These are phyloP conservation scores for Clavelina lepadiformis DNA, from an alignment of 23 tunicate genomes.

Conservation along the genomic window DNA sequence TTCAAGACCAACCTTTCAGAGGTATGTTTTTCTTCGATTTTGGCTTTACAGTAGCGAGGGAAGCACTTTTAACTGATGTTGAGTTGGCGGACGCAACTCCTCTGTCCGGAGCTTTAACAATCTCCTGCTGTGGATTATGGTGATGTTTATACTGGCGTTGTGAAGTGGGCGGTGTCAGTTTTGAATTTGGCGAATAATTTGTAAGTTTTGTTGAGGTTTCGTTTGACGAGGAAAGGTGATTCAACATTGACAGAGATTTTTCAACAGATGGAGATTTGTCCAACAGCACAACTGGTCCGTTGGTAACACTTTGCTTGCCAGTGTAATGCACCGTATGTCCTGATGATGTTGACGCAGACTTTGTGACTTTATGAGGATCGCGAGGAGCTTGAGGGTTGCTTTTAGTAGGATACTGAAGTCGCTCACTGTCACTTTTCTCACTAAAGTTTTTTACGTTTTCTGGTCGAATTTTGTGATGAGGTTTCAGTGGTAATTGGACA, in stretches of 20 bases:
- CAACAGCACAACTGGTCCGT: constrained; percentile 29
- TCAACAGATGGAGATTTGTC: constrained; percentile 24
- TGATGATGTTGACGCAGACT: constrained; percentile 12
- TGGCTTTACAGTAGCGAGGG: neutral
- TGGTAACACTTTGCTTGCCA: too few relatives aligned
- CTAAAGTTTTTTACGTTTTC: too few relatives aligned
- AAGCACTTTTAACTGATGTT: neutral
- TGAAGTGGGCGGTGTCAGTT: neutral
- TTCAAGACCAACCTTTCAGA: constrained; percentile 5
- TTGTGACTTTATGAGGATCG: constrained; percentile 2
- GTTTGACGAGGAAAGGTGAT: neutral
- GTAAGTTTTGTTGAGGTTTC: neutral
- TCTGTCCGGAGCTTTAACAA: constrained; percentile 32
- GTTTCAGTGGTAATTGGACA: too few relatives aligned
- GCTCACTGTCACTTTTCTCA: too few relatives aligned
- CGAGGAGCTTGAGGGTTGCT: too few relatives aligned
- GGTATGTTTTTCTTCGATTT: constrained; percentile 16
- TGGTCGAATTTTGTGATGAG: too few relatives aligned
- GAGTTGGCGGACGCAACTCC: neutral
- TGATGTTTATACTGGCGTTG: constrained; percentile 18
- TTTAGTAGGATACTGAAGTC: neutral
- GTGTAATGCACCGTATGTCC: too few relatives aligned
- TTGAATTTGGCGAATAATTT: neutral
- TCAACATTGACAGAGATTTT: neutral
- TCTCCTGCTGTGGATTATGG: constrained; percentile 28